phyloP scores from a whole-genome alignment of 2,888 invertebrate species.

The Nephrotoma flavescens region DNA sequence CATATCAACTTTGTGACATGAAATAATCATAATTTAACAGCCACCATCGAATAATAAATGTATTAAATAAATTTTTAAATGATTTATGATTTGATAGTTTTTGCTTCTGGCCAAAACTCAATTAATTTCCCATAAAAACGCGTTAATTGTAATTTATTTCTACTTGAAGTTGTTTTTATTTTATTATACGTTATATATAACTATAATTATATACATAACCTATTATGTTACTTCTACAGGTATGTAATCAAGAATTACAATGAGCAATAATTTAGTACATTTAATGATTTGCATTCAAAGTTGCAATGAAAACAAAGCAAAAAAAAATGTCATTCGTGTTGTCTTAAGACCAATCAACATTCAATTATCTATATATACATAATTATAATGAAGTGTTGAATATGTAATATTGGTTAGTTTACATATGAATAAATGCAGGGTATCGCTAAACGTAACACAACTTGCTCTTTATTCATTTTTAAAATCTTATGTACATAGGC shows the following conservation, averaged over 20 bases:
- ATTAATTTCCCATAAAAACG: background rate
- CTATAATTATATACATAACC: background rate
- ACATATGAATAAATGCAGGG: no score
- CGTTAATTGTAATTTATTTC: background rate
- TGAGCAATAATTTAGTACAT: background rate
- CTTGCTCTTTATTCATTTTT: no score
- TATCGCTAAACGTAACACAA: no score
- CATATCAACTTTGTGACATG: background rate
- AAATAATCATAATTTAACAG: background rate
- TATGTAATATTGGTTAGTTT: no score
- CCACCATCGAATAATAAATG: background rate
- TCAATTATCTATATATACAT: no score
- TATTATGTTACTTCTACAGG: background rate
- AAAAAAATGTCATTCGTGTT: no score
- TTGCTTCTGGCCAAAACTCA: background rate
- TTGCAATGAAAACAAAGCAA: no score
- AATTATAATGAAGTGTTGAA: no score
- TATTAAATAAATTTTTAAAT: background rate
- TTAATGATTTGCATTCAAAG: no score
- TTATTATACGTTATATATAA: background rate
- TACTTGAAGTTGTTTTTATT: background rate
- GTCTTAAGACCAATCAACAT: no score
- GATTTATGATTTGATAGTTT: background rate
- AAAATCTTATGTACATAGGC: no score
- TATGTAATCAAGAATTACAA: background rate